phyloP scores from a whole-genome alignment of 2,888 invertebrate species.

The Disparrhopalites patrizii region DNA sequence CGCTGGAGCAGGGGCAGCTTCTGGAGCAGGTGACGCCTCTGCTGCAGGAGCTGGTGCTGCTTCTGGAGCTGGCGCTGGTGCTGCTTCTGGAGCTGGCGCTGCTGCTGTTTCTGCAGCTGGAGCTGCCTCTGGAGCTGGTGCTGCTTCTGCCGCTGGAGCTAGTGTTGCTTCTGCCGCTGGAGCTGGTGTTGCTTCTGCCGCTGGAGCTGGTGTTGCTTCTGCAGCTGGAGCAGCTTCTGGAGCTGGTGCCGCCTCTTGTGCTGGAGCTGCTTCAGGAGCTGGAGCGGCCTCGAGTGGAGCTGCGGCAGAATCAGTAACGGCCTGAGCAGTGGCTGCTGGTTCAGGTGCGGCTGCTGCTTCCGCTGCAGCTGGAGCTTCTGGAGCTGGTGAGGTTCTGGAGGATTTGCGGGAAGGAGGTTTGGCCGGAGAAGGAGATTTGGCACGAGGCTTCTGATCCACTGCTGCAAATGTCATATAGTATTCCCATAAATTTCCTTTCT shows the following conservation, averaged over 20 bases:
- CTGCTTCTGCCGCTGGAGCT: constrained; percentile 6
- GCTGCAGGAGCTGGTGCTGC: neutral
- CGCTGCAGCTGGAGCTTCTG: constrained; percentile 28
- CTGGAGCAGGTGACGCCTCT: constrained; percentile 7
- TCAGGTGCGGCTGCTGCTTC: neutral
- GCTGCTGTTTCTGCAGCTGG: neutral
- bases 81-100: neutral
- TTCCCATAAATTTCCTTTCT: no score
- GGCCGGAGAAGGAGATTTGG: constrained; percentile 32
- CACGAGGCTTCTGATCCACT: constrained; percentile 18
- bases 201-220: neutral
- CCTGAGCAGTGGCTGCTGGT: neutral
- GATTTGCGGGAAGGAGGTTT: constrained; percentile 7
- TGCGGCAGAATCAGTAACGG: no score
- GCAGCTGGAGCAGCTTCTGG: neutral
- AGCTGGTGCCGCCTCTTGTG: neutral
- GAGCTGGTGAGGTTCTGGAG: constrained; percentile 8
- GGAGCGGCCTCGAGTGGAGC: neutral
- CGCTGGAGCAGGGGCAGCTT: constrained; percentile 15
- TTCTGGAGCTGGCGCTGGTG: constrained; percentile 1
- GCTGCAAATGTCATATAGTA: neutral
- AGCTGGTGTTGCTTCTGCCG: neutral
- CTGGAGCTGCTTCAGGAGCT: neutral
- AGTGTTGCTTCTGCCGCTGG: constrained; percentile 8
- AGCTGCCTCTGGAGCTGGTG: neutral